Conservation (phyloP, 1,140 invertebrate genomes). For the Phthorimaea operculella region DNA sequence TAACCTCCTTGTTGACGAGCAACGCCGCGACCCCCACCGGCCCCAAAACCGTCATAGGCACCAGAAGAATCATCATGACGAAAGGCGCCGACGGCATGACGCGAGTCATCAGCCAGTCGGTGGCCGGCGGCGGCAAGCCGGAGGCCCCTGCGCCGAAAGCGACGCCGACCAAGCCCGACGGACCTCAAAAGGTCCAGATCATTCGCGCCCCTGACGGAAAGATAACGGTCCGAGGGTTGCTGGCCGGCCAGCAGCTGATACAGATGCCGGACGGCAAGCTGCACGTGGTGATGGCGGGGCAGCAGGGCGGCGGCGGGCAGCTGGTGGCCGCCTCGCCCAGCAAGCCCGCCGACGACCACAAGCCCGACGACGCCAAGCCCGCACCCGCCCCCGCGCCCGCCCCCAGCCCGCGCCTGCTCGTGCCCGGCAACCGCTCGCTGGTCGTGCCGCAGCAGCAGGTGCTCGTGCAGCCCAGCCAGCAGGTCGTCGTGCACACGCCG, state of each 20-base stretch:
- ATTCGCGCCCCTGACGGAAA: conserved; percentile 90
- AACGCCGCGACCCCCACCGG: conserved; percentile 68
- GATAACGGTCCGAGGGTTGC: conserved; percentile 88
- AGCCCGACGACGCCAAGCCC: conserved; percentile 25
- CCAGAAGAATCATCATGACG: conserved; percentile 82
- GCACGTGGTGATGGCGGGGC: conserved; percentile 77
- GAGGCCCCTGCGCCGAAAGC: conserved; percentile 34
- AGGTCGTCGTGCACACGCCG: conserved; percentile 29
- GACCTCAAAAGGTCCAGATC: conserved; percentile 88
- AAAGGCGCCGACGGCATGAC: conserved; percentile 84
- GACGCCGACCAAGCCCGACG: conserved; percentile 43
- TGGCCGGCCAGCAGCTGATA: conserved; percentile 93
- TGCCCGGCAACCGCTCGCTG: conserved; percentile 30
- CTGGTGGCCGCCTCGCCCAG: conserved; percentile 43
- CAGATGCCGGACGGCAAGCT: conserved; percentile 94
- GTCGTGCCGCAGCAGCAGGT: conserved; percentile 36
- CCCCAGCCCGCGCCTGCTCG: conserved; percentile 19
- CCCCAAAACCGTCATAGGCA: conserved; percentile 75
- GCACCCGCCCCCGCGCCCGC: conserved; percentile 19
- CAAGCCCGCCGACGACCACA: conserved; percentile 19
- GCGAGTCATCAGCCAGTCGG: conserved; percentile 73
- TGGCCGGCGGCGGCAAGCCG: conserved; percentile 35
- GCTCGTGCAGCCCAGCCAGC: conserved; percentile 32
- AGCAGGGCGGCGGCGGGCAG: conserved; percentile 47
- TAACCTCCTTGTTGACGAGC: conserved; percentile 74